Conservation (phyloP, 53 echinoderm and acorn worm genomes). For the Echinometra lucunter region DNA sequence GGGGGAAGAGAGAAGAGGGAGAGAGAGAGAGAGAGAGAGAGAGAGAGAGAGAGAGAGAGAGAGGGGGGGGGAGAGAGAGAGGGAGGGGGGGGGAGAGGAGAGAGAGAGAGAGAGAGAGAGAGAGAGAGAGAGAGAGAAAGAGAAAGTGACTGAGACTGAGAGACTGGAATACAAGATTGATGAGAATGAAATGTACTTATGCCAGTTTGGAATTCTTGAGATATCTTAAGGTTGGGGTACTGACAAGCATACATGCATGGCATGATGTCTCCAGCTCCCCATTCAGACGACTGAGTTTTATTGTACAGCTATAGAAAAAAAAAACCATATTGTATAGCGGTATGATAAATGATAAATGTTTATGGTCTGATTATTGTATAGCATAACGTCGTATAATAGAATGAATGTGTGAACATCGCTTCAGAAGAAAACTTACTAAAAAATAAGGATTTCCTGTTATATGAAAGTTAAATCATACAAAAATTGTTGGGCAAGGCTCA, state of each 20-base stretch:
- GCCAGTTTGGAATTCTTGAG: slow-evolving; percentile 60
- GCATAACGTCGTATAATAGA: no score
- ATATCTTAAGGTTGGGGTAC: slow-evolving; percentile 28
- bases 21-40: background rate
- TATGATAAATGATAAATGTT: no score
- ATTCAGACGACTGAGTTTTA: no score
- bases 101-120: background rate
- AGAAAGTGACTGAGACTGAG: background rate
- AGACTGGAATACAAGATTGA: slow-evolving; percentile 23
- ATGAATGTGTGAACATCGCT: no score
- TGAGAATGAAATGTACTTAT: slow-evolving; percentile 51
- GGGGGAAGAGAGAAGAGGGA: no score
- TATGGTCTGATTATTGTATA: no score
- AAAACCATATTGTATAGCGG: no score
- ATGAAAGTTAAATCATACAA: no score
- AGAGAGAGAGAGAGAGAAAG: background rate
- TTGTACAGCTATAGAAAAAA: no score
- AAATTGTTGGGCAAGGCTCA: no score
- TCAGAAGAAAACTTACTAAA: no score
- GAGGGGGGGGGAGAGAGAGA: background rate
- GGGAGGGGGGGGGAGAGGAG: background rate
- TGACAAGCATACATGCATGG: slow-evolving; percentile 28
- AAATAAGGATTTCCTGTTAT: no score
- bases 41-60: slow-evolving; percentile 5
- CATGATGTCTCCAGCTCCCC: background rate